These are phyloP conservation scores for Azorinus chamasolen DNA, from an alignment of 2,888 invertebrate species.

Conservation along the genomic window DNA sequence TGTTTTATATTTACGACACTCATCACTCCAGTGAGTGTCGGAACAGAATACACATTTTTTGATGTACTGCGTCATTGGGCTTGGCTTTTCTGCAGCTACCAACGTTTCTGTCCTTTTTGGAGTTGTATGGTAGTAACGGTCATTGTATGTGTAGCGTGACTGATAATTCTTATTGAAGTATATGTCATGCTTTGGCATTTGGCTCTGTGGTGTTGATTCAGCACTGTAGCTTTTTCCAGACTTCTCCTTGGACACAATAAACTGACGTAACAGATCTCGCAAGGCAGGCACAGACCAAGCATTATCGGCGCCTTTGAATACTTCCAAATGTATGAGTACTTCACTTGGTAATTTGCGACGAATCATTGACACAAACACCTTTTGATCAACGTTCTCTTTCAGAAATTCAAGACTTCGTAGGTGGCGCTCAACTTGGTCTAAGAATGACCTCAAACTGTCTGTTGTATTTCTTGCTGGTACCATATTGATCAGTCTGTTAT, in stretches of 20 bases:
- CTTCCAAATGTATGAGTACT: too few relatives aligned
- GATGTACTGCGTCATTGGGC: not conserved
- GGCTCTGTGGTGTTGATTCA: too few relatives aligned
- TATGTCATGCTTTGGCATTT: too few relatives aligned
- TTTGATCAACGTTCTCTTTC: too few relatives aligned
- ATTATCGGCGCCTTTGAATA: too few relatives aligned
- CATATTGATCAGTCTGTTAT: conserved; percentile 33
- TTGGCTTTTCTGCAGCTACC: too few relatives aligned
- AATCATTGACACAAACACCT: conserved; percentile 43
- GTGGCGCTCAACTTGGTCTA: conserved; percentile 29
- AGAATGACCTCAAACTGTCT: conserved; percentile 26
- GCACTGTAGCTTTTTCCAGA: too few relatives aligned
- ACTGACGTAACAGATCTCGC: conserved; percentile 11
- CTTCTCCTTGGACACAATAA: too few relatives aligned
- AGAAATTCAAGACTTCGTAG: conserved; percentile 29
- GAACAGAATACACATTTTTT: conserved; percentile 30
- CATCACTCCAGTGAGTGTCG: conserved; percentile 31
- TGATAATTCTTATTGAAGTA: too few relatives aligned
- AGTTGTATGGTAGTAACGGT: too few relatives aligned
- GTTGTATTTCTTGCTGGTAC: conserved; percentile 18
- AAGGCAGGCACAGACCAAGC: conserved; percentile 24
- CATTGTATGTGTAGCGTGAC: too few relatives aligned
- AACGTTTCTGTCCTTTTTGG: too few relatives aligned
- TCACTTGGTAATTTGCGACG: conserved; percentile 19
- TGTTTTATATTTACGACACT: conserved; percentile 26